These are phyloP conservation scores for Neopelma chrysocephalum DNA, from an alignment of 2,797 vertebrate genomes.

Conservation along the genomic window DNA sequence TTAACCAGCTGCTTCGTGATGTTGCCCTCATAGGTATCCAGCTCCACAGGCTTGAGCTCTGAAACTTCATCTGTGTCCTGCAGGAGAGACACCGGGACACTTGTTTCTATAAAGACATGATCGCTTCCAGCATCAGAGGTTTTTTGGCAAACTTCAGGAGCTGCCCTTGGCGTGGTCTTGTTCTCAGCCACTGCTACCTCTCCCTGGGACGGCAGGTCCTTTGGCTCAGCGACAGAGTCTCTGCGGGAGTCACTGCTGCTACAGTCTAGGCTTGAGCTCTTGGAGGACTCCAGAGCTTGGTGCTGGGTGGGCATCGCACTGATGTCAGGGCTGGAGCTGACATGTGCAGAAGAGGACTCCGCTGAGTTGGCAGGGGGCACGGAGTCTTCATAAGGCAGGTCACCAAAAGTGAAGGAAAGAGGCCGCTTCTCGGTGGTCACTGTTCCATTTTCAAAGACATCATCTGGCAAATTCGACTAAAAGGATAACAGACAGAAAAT, in stretches of 20 bases:
- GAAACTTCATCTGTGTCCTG: slow-evolving; percentile 81
- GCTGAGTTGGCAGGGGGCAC: slow-evolving; percentile 68
- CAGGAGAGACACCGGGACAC: slow-evolving; percentile 74
- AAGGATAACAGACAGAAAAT: neutral
- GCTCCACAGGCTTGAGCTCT: slow-evolving; percentile 92
- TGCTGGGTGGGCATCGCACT: slow-evolving; percentile 81
- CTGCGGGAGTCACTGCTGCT: slow-evolving; percentile 49
- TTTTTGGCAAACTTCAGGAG: slow-evolving; percentile 69
- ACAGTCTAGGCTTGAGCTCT: slow-evolving; percentile 48
- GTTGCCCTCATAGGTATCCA: slow-evolving; percentile 92
- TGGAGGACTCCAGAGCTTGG: slow-evolving; percentile 54
- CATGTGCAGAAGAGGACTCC: slow-evolving; percentile 18
- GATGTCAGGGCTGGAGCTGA: slow-evolving; percentile 88
- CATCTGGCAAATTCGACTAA: slow-evolving; percentile 90
- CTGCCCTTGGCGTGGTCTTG: slow-evolving; percentile 32
- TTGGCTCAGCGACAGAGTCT: slow-evolving; percentile 45
- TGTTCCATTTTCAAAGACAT: slow-evolving; percentile 86
- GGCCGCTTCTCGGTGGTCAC: slow-evolving; percentile 84
- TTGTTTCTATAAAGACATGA: slow-evolving; percentile 80
- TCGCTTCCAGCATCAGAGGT: slow-evolving; percentile 63
- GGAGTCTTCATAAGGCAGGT: slow-evolving; percentile 75
- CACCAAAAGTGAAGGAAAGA: slow-evolving; percentile 88
- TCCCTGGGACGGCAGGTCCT: neutral
- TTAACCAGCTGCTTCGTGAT: slow-evolving; percentile 94
- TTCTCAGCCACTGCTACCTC: slow-evolving; percentile 3